A percentile compares a stretch with the other conserved stretches of the same genome.
These are phyloP conservation scores for Zoanthus sociatus DNA, from an alignment of 92 coral and sea anemone species.

Conservation along the genomic window DNA sequence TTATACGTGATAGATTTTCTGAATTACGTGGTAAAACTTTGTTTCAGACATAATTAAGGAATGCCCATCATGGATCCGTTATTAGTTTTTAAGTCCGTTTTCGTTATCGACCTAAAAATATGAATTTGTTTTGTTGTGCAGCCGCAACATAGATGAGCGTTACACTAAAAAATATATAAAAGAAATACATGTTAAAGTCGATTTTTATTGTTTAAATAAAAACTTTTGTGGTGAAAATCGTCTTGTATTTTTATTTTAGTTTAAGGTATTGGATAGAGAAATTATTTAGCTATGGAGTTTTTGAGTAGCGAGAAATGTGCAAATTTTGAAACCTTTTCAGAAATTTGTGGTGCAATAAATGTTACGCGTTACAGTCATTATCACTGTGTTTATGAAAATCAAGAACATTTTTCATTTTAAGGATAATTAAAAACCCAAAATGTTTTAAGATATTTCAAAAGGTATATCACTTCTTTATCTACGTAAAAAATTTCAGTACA, in stretches of 20 bases:
- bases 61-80: background rate
- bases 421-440: background rate
- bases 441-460: background rate
- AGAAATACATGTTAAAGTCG: too few relatives aligned
- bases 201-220: too few relatives aligned
- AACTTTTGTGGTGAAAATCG: too few relatives aligned
- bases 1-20: slow-evolving; percentile 4
- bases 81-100: background rate
- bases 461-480: background rate
- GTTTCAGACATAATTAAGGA: background rate
- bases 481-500: background rate
- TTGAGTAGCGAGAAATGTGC: background rate
- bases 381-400: background rate
- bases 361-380: background rate
- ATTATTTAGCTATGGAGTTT: background rate
- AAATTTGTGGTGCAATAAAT: background rate
- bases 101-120: background rate
- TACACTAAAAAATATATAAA: background rate
- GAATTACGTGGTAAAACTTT: background rate
- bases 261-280: background rate
- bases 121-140: slow-evolving; percentile 13
- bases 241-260: slow-evolving; percentile 3
- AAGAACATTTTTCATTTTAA: background rate
- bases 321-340: background rate
- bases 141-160: background rate